A percentile compares a stretch with the other conserved stretches of the same genome.
phyloP scores from a whole-genome alignment of 1,140 invertebrate species.

The Lordiphosa collinella region DNA sequence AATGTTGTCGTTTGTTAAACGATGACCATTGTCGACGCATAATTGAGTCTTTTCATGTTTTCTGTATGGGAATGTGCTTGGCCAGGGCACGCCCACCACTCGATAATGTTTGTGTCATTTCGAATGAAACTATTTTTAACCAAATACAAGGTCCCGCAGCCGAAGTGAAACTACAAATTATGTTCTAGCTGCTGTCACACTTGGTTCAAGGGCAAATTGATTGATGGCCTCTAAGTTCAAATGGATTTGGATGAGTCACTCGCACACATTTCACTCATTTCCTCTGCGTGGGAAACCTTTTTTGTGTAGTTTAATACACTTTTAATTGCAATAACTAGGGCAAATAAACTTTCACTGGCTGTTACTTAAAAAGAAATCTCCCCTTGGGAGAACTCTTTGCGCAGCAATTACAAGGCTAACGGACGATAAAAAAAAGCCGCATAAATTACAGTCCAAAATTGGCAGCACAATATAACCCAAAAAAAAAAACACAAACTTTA shows the following conservation, averaged over 20 bases:
- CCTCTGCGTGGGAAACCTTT: slow-evolving; percentile 54
- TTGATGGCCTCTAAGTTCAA: slow-evolving; percentile 43
- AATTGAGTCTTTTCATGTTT: slow-evolving; percentile 57
- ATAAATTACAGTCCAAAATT: slow-evolving; percentile 66
- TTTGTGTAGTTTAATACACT: slow-evolving; percentile 49
- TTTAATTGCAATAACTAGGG: slow-evolving; percentile 52
- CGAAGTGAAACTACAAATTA: slow-evolving; percentile 28
- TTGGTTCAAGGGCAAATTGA: slow-evolving; percentile 68
- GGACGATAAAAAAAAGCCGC: slow-evolving; percentile 47
- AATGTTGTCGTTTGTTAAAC: slow-evolving; percentile 32
- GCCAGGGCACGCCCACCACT: slow-evolving; percentile 49
- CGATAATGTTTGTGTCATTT: slow-evolving; percentile 25
- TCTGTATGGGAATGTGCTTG: slow-evolving; percentile 16
- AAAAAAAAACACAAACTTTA: slow-evolving; percentile 36
- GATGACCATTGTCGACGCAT: slow-evolving; percentile 25
- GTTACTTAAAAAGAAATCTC: slow-evolving; percentile 34
- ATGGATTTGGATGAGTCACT: slow-evolving; percentile 41
- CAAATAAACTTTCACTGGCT: slow-evolving; percentile 59
- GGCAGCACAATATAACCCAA: slow-evolving; percentile 31
- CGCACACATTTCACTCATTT: slow-evolving; percentile 9
- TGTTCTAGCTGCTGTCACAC: slow-evolving; percentile 53
- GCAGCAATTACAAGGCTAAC: slow-evolving; percentile 49
- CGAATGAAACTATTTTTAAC: slow-evolving; percentile 49
- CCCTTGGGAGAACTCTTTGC: slow-evolving; percentile 46
- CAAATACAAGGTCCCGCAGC: slow-evolving; percentile 39